Evolutionary conservation across 2,113 vertebrate genomes (phyloP).

Genomic region (Brienomyrus brachyistius): DNA sequence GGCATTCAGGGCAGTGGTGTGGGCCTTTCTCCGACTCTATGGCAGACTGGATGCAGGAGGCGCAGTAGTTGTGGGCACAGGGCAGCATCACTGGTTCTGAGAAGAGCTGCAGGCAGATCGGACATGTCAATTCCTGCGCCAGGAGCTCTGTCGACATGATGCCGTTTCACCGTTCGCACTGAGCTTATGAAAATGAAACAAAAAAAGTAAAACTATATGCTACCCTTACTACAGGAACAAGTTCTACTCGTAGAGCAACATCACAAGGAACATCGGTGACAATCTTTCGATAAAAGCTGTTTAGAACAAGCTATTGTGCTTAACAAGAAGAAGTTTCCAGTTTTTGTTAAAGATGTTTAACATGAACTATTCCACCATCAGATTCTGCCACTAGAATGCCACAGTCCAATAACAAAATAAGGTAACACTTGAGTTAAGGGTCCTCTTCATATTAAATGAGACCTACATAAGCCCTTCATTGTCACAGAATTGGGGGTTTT

Average conservation of each 20-base stretch:
- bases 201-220: neutral
- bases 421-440: neutral
- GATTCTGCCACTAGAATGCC: neutral
- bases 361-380: neutral
- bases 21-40: slow-evolving; percentile 18
- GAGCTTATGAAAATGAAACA: neutral
- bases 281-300: neutral
- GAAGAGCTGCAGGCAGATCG: slow-evolving; percentile 59
- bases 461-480: neutral
- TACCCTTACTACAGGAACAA: neutral
- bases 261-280: slow-evolving; percentile 24
- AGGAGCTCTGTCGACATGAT: slow-evolving; percentile 47
- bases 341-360: neutral
- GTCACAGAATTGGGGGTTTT: too few species aligned
- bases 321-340: neutral
- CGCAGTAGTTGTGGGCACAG: slow-evolving; percentile 63
- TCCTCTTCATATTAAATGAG: neutral
- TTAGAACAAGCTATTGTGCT: neutral
- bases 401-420: neutral
- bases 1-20: slow-evolving; percentile 55
- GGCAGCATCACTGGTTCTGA: slow-evolving; percentile 49
- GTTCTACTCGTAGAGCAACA: slow-evolving; percentile 30
- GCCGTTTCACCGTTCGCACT: slow-evolving; percentile 8
- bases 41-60: slow-evolving; percentile 42
- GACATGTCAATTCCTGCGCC: slow-evolving; percentile 50